Evolutionary conservation across 2,888 invertebrate species (phyloP).

Genomic region (Amiota mariae): DNA sequence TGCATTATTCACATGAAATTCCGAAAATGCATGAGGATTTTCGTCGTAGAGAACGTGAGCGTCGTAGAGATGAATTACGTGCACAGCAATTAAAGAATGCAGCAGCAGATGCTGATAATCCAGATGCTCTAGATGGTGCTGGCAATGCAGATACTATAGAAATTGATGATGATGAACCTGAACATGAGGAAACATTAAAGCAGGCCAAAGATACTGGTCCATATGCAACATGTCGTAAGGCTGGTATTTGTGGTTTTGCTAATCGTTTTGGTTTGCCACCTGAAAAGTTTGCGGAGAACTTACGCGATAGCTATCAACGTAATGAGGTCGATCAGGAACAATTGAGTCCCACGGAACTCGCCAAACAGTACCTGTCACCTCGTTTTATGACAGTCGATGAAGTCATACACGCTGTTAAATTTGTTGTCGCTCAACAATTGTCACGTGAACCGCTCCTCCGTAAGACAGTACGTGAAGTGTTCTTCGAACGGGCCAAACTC

Average conservation of each 20-base stretch:
- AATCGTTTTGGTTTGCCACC: slow-evolving; percentile 94
- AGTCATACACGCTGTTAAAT: slow-evolving; percentile 90
- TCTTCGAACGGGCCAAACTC: slow-evolving; percentile 90
- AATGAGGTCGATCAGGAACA: slow-evolving; percentile 96
- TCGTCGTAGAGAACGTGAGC: slow-evolving; percentile 77
- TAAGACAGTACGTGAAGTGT: slow-evolving; percentile 87
- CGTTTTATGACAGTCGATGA: slow-evolving; percentile 84
- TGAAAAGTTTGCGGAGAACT: slow-evolving; percentile 96
- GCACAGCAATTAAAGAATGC: slow-evolving; percentile 57
- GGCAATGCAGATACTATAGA: slow-evolving; percentile 77
- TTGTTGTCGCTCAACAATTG: slow-evolving; percentile 95
- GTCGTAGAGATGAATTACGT: slow-evolving; percentile 54
- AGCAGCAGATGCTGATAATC: slow-evolving; percentile 47
- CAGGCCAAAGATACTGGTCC: slow-evolving; percentile 91
- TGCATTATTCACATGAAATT: slow-evolving; percentile 91
- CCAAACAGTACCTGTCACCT: slow-evolving; percentile 82
- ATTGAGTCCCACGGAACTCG: slow-evolving; percentile 87
- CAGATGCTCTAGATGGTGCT: slow-evolving; percentile 30
- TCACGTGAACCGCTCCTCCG: slow-evolving; percentile 93
- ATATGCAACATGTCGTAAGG: slow-evolving; percentile 89
- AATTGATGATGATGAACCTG: slow-evolving; percentile 80
- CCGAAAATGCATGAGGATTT: slow-evolving; percentile 87
- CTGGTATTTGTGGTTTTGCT: slow-evolving; percentile 88
- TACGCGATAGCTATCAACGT: slow-evolving; percentile 94
- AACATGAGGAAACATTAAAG: slow-evolving; percentile 81